A percentile compares a stretch with the other conserved stretches of the same genome.
Conservation (phyloP, 2,797 vertebrate species). For the Peromyscus melanophrys region DNA sequence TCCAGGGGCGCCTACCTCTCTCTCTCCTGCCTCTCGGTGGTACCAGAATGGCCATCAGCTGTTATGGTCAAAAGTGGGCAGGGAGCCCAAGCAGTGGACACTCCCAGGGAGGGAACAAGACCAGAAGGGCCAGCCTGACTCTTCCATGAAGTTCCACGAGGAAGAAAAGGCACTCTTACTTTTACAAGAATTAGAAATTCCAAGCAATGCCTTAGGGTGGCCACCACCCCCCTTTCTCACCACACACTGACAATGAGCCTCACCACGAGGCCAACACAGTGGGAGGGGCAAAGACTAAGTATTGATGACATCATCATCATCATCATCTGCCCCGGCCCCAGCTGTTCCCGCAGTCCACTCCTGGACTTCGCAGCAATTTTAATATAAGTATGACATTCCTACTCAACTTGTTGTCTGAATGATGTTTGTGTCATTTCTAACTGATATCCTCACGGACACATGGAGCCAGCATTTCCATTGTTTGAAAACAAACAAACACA, state of each 20-base stretch:
- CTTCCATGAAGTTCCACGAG: background rate
- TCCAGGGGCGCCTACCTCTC: background rate
- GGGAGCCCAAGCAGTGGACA: background rate
- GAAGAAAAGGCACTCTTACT: background rate
- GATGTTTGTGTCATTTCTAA: background rate
- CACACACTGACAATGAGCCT: background rate
- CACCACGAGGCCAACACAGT: background rate
- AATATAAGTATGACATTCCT: background rate
- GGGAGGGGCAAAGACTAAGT: background rate
- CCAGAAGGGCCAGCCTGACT: background rate
- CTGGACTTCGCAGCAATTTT: background rate
- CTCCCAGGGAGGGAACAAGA: background rate
- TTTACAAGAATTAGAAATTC: background rate
- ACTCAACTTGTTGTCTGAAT: background rate
- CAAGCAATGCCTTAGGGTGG: background rate
- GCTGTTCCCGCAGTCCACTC: background rate
- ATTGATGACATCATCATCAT: rapidly evolving
- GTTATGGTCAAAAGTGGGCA: background rate
- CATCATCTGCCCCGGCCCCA: background rate
- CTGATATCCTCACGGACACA: background rate
- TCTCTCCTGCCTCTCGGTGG: rapidly evolving
- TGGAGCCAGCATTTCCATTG: background rate
- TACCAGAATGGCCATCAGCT: background rate
- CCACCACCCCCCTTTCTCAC: background rate
- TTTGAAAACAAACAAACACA: background rate